Conservation (phyloP, 1,140 invertebrate genomes). For the Dolichoris vasculosae region DNA sequence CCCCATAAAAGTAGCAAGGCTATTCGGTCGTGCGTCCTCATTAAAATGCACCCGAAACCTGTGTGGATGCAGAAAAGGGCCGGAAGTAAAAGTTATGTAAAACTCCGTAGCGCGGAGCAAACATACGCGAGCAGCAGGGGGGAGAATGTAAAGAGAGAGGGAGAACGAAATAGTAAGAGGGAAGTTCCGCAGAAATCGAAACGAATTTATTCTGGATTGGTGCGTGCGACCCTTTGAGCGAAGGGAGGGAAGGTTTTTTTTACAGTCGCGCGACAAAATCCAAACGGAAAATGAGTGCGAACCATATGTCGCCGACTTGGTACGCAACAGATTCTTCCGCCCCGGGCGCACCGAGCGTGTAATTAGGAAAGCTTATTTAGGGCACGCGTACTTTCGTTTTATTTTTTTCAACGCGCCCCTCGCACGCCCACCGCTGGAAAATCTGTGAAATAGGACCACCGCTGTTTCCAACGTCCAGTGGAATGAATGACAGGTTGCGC, state of each 20-base stretch:
- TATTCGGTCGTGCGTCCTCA: neutral
- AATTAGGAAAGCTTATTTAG: conserved; percentile 14
- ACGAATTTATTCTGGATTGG: neutral
- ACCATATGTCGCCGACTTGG: conserved; percentile 2
- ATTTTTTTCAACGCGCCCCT: neutral
- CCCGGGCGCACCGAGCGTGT: conserved; percentile 23
- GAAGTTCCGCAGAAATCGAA: neutral
- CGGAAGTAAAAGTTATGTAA: neutral
- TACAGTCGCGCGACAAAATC: neutral
- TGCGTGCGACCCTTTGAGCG: neutral
- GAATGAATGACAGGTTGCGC: neutral
- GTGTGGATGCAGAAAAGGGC: neutral
- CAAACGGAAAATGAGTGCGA: neutral
- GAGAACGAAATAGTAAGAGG: neutral
- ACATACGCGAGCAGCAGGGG: neutral
- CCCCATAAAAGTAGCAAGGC: neutral
- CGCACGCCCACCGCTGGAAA: conserved; percentile 2
- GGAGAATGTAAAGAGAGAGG: too few species aligned
- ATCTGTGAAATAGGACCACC: neutral
- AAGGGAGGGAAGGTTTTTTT: neutral
- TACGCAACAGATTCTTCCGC: conserved; percentile 10
- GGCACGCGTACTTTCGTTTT: neutral
- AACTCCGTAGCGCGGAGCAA: neutral
- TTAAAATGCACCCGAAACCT: neutral
- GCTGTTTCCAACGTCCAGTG: neutral